These are phyloP conservation scores for Dichetophora obliterata DNA, from an alignment of 2,888 invertebrate species.

Conservation along the genomic window DNA sequence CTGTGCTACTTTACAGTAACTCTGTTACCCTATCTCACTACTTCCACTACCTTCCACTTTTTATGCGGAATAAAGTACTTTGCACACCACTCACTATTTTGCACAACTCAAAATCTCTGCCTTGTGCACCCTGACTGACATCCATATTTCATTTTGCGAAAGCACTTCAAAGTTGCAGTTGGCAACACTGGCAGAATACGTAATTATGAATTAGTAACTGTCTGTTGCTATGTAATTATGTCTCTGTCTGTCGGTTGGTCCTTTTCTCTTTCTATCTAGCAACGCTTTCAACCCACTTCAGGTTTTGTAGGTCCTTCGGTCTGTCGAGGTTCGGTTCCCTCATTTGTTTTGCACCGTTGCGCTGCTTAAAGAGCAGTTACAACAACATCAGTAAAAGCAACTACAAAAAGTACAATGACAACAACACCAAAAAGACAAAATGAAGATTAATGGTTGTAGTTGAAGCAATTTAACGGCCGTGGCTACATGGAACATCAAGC, in stretches of 20 bases:
- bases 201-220: slow-evolving; percentile 65
- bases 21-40: too few relatives aligned
- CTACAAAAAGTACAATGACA: slow-evolving; percentile 20
- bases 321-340: slow-evolving; percentile 37
- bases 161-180: slow-evolving; percentile 43
- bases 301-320: slow-evolving; percentile 39
- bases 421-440: slow-evolving; percentile 50
- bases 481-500: not conserved
- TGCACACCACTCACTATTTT: not conserved
- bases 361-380: slow-evolving; percentile 46
- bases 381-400: slow-evolving; percentile 41
- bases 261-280: slow-evolving; percentile 19
- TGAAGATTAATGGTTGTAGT: slow-evolving; percentile 65
- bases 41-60: too few relatives aligned
- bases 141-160: slow-evolving; percentile 35
- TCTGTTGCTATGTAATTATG: slow-evolving; percentile 22
- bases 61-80: not conserved
- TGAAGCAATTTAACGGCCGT: slow-evolving; percentile 52
- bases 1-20: too few relatives aligned
- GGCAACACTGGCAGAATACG: slow-evolving; percentile 62
- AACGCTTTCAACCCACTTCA: not conserved
- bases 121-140: slow-evolving; percentile 25
- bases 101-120: slow-evolving; percentile 24
- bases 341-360: slow-evolving; percentile 46
- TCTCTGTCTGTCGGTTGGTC: slow-evolving; percentile 30